Conservation (phyloP, 2,888 invertebrate genomes). For the Epirrita christyi region DNA sequence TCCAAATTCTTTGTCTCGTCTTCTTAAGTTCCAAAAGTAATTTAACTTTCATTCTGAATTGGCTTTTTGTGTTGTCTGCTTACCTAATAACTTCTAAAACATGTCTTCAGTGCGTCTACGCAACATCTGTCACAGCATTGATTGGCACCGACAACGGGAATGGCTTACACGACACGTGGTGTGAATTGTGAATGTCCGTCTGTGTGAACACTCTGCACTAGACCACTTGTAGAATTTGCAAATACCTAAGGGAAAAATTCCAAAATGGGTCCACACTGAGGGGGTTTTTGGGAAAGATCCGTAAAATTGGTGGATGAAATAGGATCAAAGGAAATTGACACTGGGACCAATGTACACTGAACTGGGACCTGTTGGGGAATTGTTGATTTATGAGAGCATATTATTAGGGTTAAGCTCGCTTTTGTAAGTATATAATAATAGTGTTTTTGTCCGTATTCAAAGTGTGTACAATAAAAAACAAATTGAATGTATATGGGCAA, state of each 20-base stretch:
- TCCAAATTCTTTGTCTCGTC: neutral
- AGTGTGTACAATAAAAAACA: too few relatives aligned
- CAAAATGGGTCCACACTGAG: too few relatives aligned
- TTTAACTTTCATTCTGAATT: neutral
- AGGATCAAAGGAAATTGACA: neutral
- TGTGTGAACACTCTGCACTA: constrained; percentile 68
- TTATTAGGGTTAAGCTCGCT: too few relatives aligned
- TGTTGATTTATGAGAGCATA: too few relatives aligned
- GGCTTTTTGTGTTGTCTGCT: constrained; percentile 38
- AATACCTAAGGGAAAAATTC: constrained; percentile 2
- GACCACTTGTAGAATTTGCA: constrained; percentile 45
- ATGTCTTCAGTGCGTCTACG: constrained; percentile 75
- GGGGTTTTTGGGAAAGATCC: neutral
- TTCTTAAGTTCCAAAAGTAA: neutral
- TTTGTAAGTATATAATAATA: too few relatives aligned
- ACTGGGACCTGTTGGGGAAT: neutral
- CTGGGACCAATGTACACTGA: neutral
- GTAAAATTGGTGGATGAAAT: too few relatives aligned
- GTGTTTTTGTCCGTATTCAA: too few relatives aligned
- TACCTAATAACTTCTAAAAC: constrained; percentile 25
- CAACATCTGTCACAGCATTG: constrained; percentile 75
- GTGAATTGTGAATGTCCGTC: constrained; percentile 64
- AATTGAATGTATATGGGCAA: too few relatives aligned
- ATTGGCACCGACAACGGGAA: constrained; percentile 70
- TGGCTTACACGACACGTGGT: constrained; percentile 69